phyloP scores from a whole-genome alignment of 2,797 vertebrate species.

The Liasis olivaceus region DNA sequence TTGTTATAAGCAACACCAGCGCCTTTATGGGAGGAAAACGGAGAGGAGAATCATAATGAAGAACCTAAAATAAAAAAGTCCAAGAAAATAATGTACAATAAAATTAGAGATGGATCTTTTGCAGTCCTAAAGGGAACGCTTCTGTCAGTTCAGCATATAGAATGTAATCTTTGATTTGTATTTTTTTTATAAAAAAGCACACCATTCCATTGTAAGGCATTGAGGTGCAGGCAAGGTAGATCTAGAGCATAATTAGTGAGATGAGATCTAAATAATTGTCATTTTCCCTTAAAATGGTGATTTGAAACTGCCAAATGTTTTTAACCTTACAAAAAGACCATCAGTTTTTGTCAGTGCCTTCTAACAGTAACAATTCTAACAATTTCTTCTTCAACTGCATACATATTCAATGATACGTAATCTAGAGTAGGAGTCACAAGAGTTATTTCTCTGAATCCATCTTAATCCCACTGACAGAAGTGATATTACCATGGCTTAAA shows the following conservation, averaged over 20 bases:
- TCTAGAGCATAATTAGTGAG: conserved; percentile 55
- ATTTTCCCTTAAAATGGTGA: conserved; percentile 5
- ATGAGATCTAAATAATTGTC: background rate
- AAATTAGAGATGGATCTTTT: conserved; percentile 51
- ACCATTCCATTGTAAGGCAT: conserved; percentile 84
- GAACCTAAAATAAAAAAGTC: background rate
- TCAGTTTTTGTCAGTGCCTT: conserved; percentile 23
- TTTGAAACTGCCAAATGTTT: conserved; percentile 11
- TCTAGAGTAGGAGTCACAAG: background rate
- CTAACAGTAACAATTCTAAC: conserved; percentile 22
- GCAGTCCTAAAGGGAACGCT: conserved; percentile 87
- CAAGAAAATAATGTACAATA: conserved; percentile 36
- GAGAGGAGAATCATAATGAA: conserved; percentile 22
- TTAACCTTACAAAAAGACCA: background rate
- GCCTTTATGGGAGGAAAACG: background rate
- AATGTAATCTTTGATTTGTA: conserved; percentile 48
- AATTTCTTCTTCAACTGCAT: conserved; percentile 1
- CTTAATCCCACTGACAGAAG: background rate
- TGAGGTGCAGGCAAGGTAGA: conserved; percentile 54
- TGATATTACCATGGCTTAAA: background rate
- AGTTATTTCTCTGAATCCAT: background rate
- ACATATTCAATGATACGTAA: background rate
- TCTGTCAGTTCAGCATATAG: conserved; percentile 65
- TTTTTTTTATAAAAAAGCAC: conserved; percentile 68
- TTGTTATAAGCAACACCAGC: background rate